Percentiles rank a stretch among this genome's conserved stretches.
Evolutionary conservation across 2,113 vertebrate species (phyloP).

Genomic region (Vanacampus margaritifer): DNA sequence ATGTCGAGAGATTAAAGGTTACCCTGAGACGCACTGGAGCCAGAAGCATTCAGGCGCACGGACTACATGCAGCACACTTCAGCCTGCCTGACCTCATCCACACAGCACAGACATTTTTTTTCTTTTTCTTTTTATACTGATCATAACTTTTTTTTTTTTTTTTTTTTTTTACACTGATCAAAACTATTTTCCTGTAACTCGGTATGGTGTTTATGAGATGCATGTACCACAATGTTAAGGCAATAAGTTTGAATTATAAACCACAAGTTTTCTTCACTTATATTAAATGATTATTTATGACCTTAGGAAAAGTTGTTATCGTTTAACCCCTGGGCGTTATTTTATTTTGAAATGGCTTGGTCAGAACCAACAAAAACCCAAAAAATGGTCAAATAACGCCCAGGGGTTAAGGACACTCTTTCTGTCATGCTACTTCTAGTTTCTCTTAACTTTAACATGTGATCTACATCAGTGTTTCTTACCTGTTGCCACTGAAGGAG

Average conservation of each 20-base stretch:
- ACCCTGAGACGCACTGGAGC: slow-evolving; percentile 34
- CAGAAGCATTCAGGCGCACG: slow-evolving; percentile 37
- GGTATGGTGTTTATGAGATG: slow-evolving; percentile 21
- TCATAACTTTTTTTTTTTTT: slow-evolving; percentile 34
- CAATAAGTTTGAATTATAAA: slow-evolving; percentile 6
- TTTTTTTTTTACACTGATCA: slow-evolving; percentile 39
- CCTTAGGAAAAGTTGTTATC: slow-evolving; percentile 24
- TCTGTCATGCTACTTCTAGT: slow-evolving; percentile 4
- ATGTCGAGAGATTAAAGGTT: slow-evolving; percentile 49
- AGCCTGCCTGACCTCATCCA: slow-evolving; percentile 42
- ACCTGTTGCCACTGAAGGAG: too few relatives aligned
- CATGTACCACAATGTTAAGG: not conserved
- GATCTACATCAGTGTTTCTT: too few relatives aligned
- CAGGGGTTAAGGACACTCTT: too few relatives aligned
- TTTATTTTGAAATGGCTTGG: too few relatives aligned
- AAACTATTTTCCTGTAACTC: slow-evolving; percentile 29
- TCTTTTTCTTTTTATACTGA: slow-evolving; percentile 39
- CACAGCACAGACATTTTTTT: slow-evolving; percentile 41
- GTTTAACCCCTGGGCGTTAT: not conserved
- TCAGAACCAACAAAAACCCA: too few relatives aligned
- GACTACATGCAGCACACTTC: slow-evolving; percentile 5
- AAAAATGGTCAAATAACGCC: too few relatives aligned
- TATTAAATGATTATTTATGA: slow-evolving; percentile 18
- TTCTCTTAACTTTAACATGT: not conserved
- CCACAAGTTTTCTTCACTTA: slow-evolving; percentile 11